Base-by-base conservation (phyloP, 2,797 vertebrate genomes). In the Lithobates sylvaticus region DNA sequence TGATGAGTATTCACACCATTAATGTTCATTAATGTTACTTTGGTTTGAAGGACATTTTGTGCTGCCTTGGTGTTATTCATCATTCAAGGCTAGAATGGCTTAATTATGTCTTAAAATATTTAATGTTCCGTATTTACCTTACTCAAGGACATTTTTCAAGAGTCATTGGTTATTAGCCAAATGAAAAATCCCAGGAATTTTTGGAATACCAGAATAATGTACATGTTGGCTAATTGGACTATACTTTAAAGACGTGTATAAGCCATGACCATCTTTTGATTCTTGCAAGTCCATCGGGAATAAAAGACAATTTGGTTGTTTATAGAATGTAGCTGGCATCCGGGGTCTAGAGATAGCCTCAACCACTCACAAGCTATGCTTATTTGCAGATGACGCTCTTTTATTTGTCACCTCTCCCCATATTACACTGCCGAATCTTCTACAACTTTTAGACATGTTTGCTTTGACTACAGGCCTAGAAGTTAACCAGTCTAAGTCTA, bases 71-170 rank as follows among this genome's bases (percentile, higher is more conserved):
- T 50, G 39, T 76, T 44, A 77, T 77, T 70, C 47, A 70, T 77
- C 67, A n/a, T 78, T 36, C 26, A 77, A 78, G 13, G 26, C 26
- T 44, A n/a, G 36, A 73, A 78, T 72, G 12, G 26, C 27, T 84
- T 78, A 26, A 84, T 72, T 84, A 26, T 15, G 47, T 42, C 76
- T 71, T 32, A 78, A 78, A 39, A 50, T 58, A 21, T 70, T 69
- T 54, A 58, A 71, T 54, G 78, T 39, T 34, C 39, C 70, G 27
- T 32, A 76, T 69, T 21, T 54, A 58, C 23, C 44, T 15, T 84
- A 32, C 42, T 84, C 82, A 76, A 69, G 82, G 82, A 47, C 64
- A 47, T 6, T 50, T 44, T 83, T 76, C 3, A 32, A 61, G 69
- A n/a, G 44, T 68, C 47, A 16, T 58, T 81, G 50, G 34, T 82